phyloP scores from a whole-genome alignment of 2,888 invertebrate genomes.

The Hypercompe scribonia region DNA sequence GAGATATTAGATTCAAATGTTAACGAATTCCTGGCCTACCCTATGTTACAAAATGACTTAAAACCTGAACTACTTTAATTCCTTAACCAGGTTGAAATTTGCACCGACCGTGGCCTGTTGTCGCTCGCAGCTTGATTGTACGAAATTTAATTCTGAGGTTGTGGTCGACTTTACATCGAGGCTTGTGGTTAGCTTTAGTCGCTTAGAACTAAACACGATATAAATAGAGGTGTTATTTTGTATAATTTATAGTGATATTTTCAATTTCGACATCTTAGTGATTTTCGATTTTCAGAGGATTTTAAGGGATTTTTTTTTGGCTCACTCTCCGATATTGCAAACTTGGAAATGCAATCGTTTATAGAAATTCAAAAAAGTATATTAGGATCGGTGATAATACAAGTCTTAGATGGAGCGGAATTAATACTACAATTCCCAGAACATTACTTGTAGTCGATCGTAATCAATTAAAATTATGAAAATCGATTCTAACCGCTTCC shows the following conservation, averaged over 20 bases:
- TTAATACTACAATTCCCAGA: not conserved
- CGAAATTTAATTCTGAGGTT: conserved; percentile 60
- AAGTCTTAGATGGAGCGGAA: not conserved
- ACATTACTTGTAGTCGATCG: not conserved
- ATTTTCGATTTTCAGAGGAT: too few relatives aligned
- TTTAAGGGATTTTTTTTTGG: too few relatives aligned
- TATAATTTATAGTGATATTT: not conserved
- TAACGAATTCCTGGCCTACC: too few relatives aligned
- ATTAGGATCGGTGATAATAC: too few relatives aligned
- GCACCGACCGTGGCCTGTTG: conserved; percentile 10
- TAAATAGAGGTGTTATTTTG: not conserved
- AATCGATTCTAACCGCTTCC: not conserved
- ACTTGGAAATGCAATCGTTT: not conserved
- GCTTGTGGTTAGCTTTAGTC: not conserved
- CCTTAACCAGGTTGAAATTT: not conserved
- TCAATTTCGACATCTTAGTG: too few relatives aligned
- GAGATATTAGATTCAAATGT: too few relatives aligned
- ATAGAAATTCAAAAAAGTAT: too few relatives aligned
- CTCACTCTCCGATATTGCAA: not conserved
- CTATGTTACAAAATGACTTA: not conserved
- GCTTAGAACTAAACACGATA: not conserved
- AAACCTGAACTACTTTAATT: not conserved
- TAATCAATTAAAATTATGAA: not conserved
- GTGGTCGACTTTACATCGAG: conserved; percentile 56
- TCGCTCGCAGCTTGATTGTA: conserved; percentile 18